Evolutionary conservation across 2,113 vertebrate species (phyloP).

Genomic region (Sigmodon hispidus): DNA sequence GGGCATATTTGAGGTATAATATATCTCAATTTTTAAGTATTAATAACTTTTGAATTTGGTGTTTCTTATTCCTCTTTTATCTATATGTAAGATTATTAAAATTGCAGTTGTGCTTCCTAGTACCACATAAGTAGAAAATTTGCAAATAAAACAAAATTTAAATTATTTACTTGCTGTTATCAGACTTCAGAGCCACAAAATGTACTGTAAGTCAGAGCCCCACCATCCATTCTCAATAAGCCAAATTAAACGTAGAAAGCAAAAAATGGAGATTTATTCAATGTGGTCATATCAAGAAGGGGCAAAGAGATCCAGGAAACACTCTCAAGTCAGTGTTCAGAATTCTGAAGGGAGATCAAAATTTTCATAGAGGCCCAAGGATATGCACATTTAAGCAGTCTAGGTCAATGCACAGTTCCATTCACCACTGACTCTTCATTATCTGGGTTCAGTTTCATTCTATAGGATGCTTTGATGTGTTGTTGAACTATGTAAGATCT

Average conservation of each 20-base stretch:
- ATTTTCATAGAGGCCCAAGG: too few species aligned
- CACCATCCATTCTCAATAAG: too few species aligned
- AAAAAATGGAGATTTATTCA: too few species aligned
- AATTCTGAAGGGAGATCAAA: too few species aligned
- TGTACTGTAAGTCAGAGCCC: too few species aligned
- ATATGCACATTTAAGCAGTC: background rate
- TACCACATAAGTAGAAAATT: background rate
- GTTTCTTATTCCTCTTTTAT: background rate
- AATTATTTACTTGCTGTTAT: too few species aligned
- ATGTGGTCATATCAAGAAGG: too few species aligned
- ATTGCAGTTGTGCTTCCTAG: background rate
- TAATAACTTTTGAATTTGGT: background rate
- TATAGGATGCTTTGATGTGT: background rate
- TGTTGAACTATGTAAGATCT: background rate
- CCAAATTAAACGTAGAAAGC: too few species aligned
- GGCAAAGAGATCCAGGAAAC: too few species aligned
- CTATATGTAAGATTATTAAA: background rate
- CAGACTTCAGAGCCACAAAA: too few species aligned
- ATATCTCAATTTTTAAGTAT: background rate
- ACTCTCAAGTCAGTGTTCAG: too few species aligned
- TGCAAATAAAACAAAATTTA: too few species aligned
- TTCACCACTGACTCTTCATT: background rate
- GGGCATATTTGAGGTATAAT: background rate
- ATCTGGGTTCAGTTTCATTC: background rate
- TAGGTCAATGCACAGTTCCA: background rate